These are phyloP conservation scores for Meghimatium bilineatum DNA, from an alignment of 2,888 invertebrate species.

Conservation along the genomic window DNA sequence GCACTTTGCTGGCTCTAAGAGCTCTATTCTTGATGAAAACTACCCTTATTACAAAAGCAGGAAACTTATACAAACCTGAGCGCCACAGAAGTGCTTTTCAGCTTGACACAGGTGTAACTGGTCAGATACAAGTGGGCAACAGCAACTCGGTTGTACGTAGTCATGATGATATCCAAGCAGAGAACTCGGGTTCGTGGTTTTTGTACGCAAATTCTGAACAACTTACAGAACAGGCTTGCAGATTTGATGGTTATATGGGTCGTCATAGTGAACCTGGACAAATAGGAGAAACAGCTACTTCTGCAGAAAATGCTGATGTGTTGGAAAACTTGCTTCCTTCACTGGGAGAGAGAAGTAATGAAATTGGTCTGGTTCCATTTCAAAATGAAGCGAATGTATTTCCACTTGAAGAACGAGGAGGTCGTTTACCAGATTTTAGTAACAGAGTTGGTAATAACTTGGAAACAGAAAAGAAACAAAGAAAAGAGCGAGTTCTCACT, in stretches of 20 bases:
- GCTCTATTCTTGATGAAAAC: conserved; percentile 49
- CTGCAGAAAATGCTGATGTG: neutral
- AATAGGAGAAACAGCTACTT: neutral
- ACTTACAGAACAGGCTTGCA: conserved; percentile 14
- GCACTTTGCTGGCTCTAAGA: conserved; percentile 9
- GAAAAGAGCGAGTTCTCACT: neutral
- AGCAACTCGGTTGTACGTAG: neutral
- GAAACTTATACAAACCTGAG: conserved; percentile 10
- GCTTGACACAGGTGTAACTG: neutral
- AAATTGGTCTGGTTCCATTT: neutral
- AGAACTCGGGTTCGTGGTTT: conserved; percentile 24
- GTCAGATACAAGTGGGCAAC: neutral
- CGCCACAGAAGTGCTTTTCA: neutral
- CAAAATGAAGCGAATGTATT: neutral
- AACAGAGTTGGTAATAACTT: neutral
- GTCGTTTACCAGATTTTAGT: neutral
- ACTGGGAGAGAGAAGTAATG: neutral
- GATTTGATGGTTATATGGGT: neutral
- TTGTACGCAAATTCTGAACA: neutral
- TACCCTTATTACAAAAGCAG: conserved; percentile 48
- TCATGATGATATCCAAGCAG: neutral
- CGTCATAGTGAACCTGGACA: neutral
- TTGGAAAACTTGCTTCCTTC: neutral
- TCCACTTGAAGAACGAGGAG: conserved; percentile 22
- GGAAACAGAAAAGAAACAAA: neutral